Evolutionary conservation across 2,888 invertebrate genomes (phyloP).

Genomic region (Agrotis clavis): DNA sequence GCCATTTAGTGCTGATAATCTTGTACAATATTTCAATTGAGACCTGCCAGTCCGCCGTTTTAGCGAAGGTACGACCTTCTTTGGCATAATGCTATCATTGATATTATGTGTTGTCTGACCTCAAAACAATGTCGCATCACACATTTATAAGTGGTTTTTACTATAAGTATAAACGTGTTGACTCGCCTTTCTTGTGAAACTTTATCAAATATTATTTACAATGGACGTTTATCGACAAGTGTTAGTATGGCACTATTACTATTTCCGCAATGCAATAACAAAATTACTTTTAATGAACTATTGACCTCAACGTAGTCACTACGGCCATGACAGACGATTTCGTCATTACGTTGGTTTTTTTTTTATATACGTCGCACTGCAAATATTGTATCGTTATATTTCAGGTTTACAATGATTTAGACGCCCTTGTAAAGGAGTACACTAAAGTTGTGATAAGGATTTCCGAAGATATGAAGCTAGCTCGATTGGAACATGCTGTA

Average conservation of each 20-base stretch:
- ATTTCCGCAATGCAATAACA: neutral
- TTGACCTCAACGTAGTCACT: neutral
- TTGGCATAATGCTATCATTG: neutral
- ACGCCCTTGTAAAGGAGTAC: conserved; percentile 92
- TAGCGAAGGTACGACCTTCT: too few relatives aligned
- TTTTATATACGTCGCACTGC: neutral
- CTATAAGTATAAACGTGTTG: neutral
- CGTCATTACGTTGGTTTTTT: neutral
- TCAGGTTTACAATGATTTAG: conserved; percentile 92
- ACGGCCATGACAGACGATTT: neutral
- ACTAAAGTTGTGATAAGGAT: conserved; percentile 92
- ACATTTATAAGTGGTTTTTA: neutral
- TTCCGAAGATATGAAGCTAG: conserved; percentile 92
- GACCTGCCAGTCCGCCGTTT: too few relatives aligned
- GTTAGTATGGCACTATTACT: neutral
- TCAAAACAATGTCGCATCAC: neutral
- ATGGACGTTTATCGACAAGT: conserved; percentile 1
- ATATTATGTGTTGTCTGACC: neutral
- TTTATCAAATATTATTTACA: neutral
- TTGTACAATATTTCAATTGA: too few relatives aligned
- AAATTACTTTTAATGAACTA: neutral
- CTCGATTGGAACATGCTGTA: conserved; percentile 60
- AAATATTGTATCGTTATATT: conserved; percentile 65
- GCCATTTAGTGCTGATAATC: too few relatives aligned
- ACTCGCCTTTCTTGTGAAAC: neutral